Conservation (phyloP, 2,888 invertebrate species). For the Papilio demoleus region DNA sequence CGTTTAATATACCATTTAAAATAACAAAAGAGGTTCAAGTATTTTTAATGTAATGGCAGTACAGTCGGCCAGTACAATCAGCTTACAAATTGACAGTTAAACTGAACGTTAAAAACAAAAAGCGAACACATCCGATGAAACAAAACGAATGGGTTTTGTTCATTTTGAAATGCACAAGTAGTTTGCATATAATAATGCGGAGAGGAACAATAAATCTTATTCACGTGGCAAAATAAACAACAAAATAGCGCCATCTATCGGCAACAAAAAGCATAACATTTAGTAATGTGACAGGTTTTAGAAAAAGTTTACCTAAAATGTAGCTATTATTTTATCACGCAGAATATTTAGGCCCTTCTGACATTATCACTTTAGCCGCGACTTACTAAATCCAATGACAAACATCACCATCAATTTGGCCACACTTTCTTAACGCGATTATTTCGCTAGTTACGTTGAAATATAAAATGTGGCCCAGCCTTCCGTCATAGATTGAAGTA, state of each 20-base stretch:
- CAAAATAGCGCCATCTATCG: slow-evolving; percentile 33
- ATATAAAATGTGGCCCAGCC: no score
- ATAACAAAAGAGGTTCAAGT: slow-evolving; percentile 17
- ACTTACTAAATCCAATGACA: no score
- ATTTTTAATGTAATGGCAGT: slow-evolving; percentile 24
- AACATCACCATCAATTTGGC: no score
- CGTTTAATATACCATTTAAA: slow-evolving; percentile 1
- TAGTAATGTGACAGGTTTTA: not conserved
- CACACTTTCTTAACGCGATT: no score
- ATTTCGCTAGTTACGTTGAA: no score
- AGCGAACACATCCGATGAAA: slow-evolving; percentile 27
- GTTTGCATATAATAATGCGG: slow-evolving; percentile 39
- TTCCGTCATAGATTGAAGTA: no score
- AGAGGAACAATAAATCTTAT: slow-evolving; percentile 43
- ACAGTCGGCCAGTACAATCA: slow-evolving; percentile 24
- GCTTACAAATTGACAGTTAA: slow-evolving; percentile 39
- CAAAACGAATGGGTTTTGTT: slow-evolving; percentile 36
- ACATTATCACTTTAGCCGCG: no score
- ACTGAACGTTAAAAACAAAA: slow-evolving; percentile 35
- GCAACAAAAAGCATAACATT: not conserved
- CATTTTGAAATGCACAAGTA: slow-evolving; percentile 26
- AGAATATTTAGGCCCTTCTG: no score
- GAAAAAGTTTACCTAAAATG: not conserved
- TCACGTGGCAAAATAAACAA: slow-evolving; percentile 23
- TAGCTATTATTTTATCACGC: no score